Percentiles rank a stretch among this genome's conserved stretches.
phyloP scores from a whole-genome alignment of 2,888 invertebrate species.

The Leucophora obtusa region DNA sequence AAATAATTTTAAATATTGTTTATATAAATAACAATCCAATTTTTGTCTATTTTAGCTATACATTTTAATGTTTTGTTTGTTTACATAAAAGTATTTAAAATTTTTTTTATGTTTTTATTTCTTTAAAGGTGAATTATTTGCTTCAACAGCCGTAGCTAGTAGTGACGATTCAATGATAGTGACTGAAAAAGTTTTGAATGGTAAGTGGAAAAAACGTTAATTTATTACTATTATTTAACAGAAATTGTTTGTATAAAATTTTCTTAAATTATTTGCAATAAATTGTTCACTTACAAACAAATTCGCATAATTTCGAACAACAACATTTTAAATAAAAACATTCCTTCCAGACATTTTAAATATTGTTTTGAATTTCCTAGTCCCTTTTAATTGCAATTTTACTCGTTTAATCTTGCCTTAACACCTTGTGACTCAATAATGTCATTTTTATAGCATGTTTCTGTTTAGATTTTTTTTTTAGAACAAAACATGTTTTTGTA shows the following conservation, averaged over 20 bases:
- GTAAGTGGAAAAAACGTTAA: conserved; percentile 48
- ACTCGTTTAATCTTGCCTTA: neutral
- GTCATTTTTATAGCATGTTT: neutral
- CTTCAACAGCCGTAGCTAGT: conserved; percentile 38
- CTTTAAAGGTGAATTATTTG: conserved; percentile 58
- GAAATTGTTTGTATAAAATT: neutral
- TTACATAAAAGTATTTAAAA: conserved; percentile 33
- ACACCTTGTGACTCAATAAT: neutral
- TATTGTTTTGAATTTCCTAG: conserved; percentile 19
- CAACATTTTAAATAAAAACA: neutral
- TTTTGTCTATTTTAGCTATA: conserved; percentile 16
- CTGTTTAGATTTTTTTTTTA: conserved; percentile 3
- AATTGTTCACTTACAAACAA: no score
- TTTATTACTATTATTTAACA: conserved; percentile 21
- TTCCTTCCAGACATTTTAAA: conserved; percentile 9
- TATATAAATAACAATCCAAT: conserved; percentile 19
- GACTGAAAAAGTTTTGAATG: conserved; percentile 55
- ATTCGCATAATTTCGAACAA: neutral
- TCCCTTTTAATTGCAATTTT: conserved; percentile 17
- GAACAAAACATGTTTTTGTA: conserved; percentile 11
- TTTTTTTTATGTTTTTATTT: conserved; percentile 24
- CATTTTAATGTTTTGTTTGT: conserved; percentile 17
- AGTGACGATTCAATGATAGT: conserved; percentile 55
- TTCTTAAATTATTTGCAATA: no score
- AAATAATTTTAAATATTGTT: conserved; percentile 31